Evolutionary conservation across 2,797 vertebrate species (phyloP), one percentile per base, ranked within the genome.

Genomic region (Chelonia mydas): DNA sequence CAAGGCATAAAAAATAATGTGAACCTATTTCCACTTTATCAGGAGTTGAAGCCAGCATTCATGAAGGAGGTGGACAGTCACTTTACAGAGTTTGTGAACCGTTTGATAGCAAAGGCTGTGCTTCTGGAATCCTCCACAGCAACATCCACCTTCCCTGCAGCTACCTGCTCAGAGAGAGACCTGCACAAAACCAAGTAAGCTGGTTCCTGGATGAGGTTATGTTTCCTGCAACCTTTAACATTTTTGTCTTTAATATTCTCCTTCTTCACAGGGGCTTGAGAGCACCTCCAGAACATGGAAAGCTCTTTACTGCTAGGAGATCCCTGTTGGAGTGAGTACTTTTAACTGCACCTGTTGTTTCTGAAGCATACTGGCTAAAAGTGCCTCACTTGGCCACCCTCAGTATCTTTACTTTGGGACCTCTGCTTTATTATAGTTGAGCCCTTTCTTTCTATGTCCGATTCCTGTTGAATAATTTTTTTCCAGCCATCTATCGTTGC

Each of bases 261-360:
- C 31, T 61, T 90, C 33, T 93, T 97, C 92, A 49, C 85, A 99
- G 99, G 97, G 97, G 97, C 94, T 95, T 98, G 1, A 98, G 98
- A 89, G 98, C 99, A 61, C 98, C 98, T 94, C 98, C 99, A 74
- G 98, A 99, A 90, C 98, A 99, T 3, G 99, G 99, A 54, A 99
- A 99, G 96, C 98, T 98, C 90, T 99, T 99, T 98, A 96, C 99
- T 95, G 97, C 97, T 92, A 99, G 99, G 84, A 98, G 98, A 45
- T 99, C 99, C 61, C 98, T 99, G n/a, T 98, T 99, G 87, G 99
- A 99, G 99, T 99, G 95, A 99, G 99, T 98, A 97, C 87, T 76
- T 76, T 92, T 86, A 54, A 72, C 37, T 94, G 90, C 23, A 28
- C 3, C 7, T 4, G 10, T 47, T 72, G 33, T 72, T 41, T 72